Percentiles rank a stretch among this genome's conserved stretches.
These are phyloP conservation scores for Isurus oxyrinchus DNA, from an alignment of 2,113 vertebrate genomes.

Conservation along the genomic window DNA sequence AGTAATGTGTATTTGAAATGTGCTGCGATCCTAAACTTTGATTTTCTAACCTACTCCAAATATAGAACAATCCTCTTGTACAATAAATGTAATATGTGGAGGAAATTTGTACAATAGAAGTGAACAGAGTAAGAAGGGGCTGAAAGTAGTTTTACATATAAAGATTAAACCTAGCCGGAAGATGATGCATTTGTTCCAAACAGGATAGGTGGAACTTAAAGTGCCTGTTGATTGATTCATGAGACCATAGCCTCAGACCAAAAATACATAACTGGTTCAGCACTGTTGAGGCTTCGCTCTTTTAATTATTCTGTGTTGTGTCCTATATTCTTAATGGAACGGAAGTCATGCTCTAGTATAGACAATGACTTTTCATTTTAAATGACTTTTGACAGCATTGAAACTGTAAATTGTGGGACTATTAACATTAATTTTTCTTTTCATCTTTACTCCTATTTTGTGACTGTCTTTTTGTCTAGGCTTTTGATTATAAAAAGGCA, in stretches of 20 bases:
- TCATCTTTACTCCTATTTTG: background rate
- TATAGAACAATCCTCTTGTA: background rate
- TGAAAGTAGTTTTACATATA: background rate
- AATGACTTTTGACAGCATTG: background rate
- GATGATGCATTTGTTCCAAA: background rate
- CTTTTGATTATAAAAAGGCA: background rate
- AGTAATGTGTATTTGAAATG: background rate
- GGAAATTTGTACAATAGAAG: background rate
- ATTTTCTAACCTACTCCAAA: background rate
- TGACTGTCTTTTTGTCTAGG: background rate
- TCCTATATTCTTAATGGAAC: background rate
- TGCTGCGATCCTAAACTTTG: background rate
- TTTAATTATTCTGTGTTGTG: background rate
- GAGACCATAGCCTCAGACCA: too few species aligned
- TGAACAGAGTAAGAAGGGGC: background rate
- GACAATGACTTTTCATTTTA: background rate
- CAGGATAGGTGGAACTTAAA: background rate
- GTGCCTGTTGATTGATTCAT: slow-evolving; percentile 2
- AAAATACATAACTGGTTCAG: background rate
- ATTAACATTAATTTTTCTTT: background rate
- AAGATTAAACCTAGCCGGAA: background rate
- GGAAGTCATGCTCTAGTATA: background rate
- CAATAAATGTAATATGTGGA: background rate
- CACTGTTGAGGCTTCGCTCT: background rate
- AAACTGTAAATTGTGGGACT: background rate